Conservation (phyloP, 2,888 invertebrate genomes). For the Archips crataeganus region DNA sequence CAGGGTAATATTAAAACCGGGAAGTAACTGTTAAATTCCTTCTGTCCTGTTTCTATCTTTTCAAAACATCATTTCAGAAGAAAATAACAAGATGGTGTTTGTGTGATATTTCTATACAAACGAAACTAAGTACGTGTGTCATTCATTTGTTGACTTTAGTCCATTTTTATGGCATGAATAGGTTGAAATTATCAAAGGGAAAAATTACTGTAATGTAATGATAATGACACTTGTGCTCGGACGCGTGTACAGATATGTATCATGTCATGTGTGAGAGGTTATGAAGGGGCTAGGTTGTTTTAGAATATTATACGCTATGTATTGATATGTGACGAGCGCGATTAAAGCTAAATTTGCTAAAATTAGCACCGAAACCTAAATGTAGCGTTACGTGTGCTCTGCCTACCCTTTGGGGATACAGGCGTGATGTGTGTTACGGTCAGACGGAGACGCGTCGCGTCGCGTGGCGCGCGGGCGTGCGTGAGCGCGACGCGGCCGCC, state of each 20-base stretch:
- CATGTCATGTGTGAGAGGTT: not conserved
- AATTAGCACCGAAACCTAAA: no score
- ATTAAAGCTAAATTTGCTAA: no score
- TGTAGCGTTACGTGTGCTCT: no score
- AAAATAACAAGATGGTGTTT: not conserved
- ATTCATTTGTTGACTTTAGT: not conserved
- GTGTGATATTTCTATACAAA: not conserved
- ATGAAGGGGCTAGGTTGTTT: not conserved
- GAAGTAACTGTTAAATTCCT: not conserved
- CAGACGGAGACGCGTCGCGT: slow-evolving; percentile 66
- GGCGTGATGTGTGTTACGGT: slow-evolving; percentile 54
- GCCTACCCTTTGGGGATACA: no score
- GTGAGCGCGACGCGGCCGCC: slow-evolving; percentile 64
- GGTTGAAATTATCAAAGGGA: slow-evolving; percentile 2
- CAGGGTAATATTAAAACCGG: slow-evolving; percentile 3
- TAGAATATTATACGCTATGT: no score
- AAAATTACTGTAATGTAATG: slow-evolving; percentile 12
- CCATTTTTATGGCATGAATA: slow-evolving; percentile 5
- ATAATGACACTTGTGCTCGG: slow-evolving; percentile 41
- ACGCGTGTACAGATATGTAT: no score
- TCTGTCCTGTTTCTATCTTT: not conserved
- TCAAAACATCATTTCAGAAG: not conserved
- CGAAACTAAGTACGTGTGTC: not conserved
- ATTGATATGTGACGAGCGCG: no score
- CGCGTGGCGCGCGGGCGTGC: slow-evolving; percentile 86